Evolutionary conservation across 2,888 invertebrate genomes (phyloP), one percentile per base, ranked within the genome.

Genomic region (Aleiodes testaceus): DNA sequence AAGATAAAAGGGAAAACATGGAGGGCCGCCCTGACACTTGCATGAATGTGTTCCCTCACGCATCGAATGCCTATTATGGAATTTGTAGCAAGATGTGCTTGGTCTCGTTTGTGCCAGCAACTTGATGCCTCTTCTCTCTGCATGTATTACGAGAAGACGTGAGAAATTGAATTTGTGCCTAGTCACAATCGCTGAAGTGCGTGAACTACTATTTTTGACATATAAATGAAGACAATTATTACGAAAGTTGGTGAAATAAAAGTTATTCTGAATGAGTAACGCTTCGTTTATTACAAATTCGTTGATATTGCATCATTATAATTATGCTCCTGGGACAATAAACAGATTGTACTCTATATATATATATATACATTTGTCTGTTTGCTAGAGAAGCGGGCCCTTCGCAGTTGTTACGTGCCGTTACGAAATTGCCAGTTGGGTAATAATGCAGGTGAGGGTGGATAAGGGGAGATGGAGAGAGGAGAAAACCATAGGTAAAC

Each of bases 361-460:
- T 36, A 59, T 6, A 36, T 36, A 36, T 36, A 11, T 36, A 36
- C 11, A 36, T 36, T 36, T 11, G 36, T 42, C 36, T 55, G 30
- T 36, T 59, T 42, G 42, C 59, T 36, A 16, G 36, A 30, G 59
- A 3, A 14, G 42, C 12, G 1, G 59, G 59, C 59, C 59, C 59
- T 59, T 59, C 36, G 59, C 59, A 42, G 61, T 71, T 61, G 12
- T 52, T 66, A 50, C 14, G 47, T 9, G 36, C 63, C 26, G 67
- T 72, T 72, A 68, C 53, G 72, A 72, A 72, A 72, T 67, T 63
- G 53, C 16, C 55, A 47, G 66, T 72, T 72, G 47, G 18, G 72
- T 63, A 67, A 72, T 71, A 63, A 63, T 63, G 18, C 45, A 44
- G 44, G 16, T 44, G 22, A 63, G 63, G n/a, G 45, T 44, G 45